Conservation (phyloP, 2,113 vertebrate species). For the Cichladusa arquata region DNA sequence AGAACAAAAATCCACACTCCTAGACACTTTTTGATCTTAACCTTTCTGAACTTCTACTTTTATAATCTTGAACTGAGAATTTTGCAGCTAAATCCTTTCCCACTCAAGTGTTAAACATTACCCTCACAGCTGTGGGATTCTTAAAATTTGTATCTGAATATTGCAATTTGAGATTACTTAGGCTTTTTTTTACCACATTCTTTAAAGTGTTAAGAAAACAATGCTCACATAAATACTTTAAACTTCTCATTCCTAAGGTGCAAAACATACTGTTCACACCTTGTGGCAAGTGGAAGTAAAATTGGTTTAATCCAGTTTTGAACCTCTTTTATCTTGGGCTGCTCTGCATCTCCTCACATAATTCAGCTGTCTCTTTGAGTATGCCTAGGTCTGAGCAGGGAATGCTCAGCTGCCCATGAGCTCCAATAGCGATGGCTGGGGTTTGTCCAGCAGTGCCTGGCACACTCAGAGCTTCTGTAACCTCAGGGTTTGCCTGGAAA, state of each 20-base stretch:
- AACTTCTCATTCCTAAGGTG: not conserved
- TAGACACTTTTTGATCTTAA: not conserved
- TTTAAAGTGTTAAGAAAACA: not conserved
- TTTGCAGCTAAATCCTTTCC: not conserved
- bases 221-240: not conserved
- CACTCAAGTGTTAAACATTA: not conserved
- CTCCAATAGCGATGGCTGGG: not conserved
- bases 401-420: not conserved
- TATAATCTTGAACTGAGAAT: not conserved
- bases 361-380: not conserved
- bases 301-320: not conserved
- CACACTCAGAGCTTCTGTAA: not conserved
- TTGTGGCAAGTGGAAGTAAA: not conserved
- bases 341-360: not conserved
- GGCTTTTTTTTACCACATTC: not conserved
- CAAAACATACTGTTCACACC: not conserved
- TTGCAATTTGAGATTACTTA: not conserved
- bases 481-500: not conserved
- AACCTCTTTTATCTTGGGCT: not conserved
- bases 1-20: not conserved
- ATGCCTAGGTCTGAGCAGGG: not conserved
- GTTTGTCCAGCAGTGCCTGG: not conserved
- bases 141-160: not conserved
- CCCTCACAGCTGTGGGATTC: not conserved
- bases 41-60: not conserved